A percentile compares a stretch with the other conserved stretches of the same genome.
These are phyloP conservation scores for Graphium colonna DNA, from an alignment of 2,888 invertebrate genomes.

Conservation along the genomic window DNA sequence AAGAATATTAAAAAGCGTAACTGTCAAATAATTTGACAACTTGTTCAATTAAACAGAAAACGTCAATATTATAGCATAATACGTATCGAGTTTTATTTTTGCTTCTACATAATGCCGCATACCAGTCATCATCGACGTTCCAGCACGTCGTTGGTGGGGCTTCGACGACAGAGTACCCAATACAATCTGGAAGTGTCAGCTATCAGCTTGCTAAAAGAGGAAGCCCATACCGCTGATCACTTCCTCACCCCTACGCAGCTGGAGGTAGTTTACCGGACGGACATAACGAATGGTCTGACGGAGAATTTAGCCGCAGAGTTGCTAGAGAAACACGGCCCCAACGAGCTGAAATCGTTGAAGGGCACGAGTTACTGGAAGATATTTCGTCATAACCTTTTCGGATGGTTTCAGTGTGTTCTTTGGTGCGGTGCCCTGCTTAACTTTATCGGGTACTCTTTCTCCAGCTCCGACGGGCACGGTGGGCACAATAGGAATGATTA, in stretches of 20 bases:
- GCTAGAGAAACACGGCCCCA: slow-evolving; percentile 79
- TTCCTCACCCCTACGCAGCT: slow-evolving; percentile 64
- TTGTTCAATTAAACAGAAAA: no score
- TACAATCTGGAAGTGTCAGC: slow-evolving; percentile 36
- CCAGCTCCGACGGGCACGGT: slow-evolving; percentile 28
- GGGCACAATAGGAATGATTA: slow-evolving; percentile 57
- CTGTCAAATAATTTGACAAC: slow-evolving; percentile 1
- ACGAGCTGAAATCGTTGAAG: slow-evolving; percentile 79
- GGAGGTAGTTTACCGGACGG: slow-evolving; percentile 65
- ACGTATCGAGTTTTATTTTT: background rate
- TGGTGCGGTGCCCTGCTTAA: slow-evolving; percentile 84
- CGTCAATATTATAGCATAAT: slow-evolving; percentile 1
- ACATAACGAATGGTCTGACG: slow-evolving; percentile 73
- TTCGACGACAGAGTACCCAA: slow-evolving; percentile 36
- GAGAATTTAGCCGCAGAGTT: slow-evolving; percentile 73
- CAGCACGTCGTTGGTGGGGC: slow-evolving; percentile 39
- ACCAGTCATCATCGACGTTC: slow-evolving; percentile 33
- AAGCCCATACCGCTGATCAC: slow-evolving; percentile 64
- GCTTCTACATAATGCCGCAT: slow-evolving; percentile 38
- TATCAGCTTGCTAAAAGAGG: slow-evolving; percentile 57
- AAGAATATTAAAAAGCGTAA: background rate
- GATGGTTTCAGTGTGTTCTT: slow-evolving; percentile 85
- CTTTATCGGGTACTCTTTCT: slow-evolving; percentile 76
- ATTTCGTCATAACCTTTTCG: slow-evolving; percentile 83
- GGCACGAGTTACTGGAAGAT: slow-evolving; percentile 82